Conservation (phyloP, 2,888 invertebrate genomes). For the Epirrhoe alternata region DNA sequence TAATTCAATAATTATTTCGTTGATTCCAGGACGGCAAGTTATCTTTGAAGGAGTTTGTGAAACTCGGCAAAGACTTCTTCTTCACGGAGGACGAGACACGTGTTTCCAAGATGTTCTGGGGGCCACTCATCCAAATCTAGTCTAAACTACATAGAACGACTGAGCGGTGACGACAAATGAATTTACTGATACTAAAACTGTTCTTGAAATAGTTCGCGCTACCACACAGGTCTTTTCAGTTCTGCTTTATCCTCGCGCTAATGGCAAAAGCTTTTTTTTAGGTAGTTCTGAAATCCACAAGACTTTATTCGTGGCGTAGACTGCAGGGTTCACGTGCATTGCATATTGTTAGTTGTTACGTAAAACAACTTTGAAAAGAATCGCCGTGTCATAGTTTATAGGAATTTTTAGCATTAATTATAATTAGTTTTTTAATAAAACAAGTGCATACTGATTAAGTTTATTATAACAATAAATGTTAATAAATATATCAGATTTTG, state of each 20-base stretch:
- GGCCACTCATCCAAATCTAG: slow-evolving; percentile 88
- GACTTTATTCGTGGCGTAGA: too few species aligned
- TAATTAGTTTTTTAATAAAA: background rate
- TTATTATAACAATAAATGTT: background rate
- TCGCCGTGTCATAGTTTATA: background rate
- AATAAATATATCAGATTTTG: background rate
- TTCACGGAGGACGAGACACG: slow-evolving; percentile 89
- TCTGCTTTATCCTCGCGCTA: too few species aligned
- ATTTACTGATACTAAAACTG: too few species aligned
- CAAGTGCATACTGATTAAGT: background rate
- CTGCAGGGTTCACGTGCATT: too few species aligned
- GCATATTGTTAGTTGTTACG: background rate
- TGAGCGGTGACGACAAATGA: background rate
- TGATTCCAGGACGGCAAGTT: slow-evolving; percentile 88
- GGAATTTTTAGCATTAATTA: background rate
- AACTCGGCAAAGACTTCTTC: slow-evolving; percentile 92
- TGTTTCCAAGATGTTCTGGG: slow-evolving; percentile 95
- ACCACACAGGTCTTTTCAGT: too few species aligned
- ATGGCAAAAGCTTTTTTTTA: too few species aligned
- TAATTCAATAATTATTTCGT: slow-evolving; percentile 22
- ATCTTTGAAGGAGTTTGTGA: slow-evolving; percentile 91
- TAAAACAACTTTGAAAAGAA: background rate
- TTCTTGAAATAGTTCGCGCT: too few species aligned
- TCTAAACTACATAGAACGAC: slow-evolving; percentile 25
- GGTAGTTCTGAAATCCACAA: too few species aligned